Conservation (phyloP, 2,113 vertebrate genomes). For the Phycodurus eques region DNA sequence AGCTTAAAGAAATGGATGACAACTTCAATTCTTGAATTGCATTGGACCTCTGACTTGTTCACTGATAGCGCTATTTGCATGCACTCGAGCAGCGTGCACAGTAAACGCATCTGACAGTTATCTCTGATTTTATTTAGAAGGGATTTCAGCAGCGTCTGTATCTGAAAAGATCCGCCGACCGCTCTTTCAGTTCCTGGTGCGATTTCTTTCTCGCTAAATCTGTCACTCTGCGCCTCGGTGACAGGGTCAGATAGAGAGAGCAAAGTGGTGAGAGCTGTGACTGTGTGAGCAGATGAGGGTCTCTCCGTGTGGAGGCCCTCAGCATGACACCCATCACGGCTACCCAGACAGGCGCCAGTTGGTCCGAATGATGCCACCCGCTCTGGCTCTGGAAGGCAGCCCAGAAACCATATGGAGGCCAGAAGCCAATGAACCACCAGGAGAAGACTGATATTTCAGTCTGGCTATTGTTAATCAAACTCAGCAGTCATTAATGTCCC, state of each 20-base stretch:
- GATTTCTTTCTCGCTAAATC: constrained; percentile 35
- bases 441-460: constrained; percentile 32
- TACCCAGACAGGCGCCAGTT: constrained; percentile 54
- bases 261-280: constrained; percentile 61
- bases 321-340: constrained; percentile 54
- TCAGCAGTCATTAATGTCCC: constrained; percentile 17
- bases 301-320: constrained; percentile 48
- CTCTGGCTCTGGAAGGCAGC: constrained; percentile 33
- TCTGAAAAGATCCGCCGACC: constrained; percentile 51
- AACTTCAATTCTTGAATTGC: constrained; percentile 50
- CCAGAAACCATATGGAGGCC: constrained; percentile 24
- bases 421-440: constrained; percentile 22
- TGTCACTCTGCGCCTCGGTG: constrained; percentile 44
- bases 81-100: constrained; percentile 48
- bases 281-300: constrained; percentile 66
- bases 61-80: constrained; percentile 62
- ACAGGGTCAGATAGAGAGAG: constrained; percentile 68
- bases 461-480: constrained; percentile 35
- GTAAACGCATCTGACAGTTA: constrained; percentile 64
- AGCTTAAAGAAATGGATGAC: constrained; percentile 52
- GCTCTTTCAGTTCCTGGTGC: constrained; percentile 34
- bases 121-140: constrained; percentile 60
- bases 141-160: constrained; percentile 46
- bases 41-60: constrained; percentile 59
- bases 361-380: constrained; percentile 47